These are phyloP conservation scores for Trinorchestia longiramus DNA, from an alignment of 1,140 invertebrate genomes.

Conservation along the genomic window DNA sequence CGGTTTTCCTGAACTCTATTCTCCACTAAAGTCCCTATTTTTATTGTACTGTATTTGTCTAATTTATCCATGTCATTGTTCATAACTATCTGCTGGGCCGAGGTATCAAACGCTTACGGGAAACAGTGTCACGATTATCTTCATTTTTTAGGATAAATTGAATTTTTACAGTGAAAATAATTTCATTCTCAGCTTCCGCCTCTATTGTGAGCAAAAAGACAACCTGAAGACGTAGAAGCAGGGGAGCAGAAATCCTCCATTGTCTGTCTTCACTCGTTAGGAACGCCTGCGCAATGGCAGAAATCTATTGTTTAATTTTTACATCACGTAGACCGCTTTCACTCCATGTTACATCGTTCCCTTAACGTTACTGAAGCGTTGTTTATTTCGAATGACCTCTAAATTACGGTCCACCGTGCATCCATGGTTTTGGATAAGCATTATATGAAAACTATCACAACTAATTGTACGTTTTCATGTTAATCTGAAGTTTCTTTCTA, in stretches of 20 bases:
- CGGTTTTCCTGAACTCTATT: too few species aligned
- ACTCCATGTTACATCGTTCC: background rate
- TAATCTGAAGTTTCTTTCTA: background rate
- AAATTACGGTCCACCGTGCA: background rate
- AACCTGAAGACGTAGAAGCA: background rate
- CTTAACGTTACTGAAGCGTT: background rate
- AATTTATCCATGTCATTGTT: background rate
- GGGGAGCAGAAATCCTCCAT: background rate
- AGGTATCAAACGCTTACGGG: background rate
- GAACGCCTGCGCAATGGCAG: background rate
- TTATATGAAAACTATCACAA: background rate
- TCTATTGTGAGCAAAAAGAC: background rate
- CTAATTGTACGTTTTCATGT: background rate
- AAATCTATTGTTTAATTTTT: slow-evolving; percentile 11
- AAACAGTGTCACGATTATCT: background rate
- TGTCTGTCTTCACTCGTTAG: background rate
- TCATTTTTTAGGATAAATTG: background rate
- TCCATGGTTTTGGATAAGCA: background rate
- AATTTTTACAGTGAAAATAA: background rate
- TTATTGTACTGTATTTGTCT: background rate
- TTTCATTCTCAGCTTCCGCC: background rate
- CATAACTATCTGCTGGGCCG: background rate
- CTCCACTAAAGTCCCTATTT: background rate
- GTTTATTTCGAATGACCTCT: background rate
- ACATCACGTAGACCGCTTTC: background rate